These are phyloP conservation scores for Cheilosia grossa DNA, from an alignment of 2,888 invertebrate species.

Conservation along the genomic window DNA sequence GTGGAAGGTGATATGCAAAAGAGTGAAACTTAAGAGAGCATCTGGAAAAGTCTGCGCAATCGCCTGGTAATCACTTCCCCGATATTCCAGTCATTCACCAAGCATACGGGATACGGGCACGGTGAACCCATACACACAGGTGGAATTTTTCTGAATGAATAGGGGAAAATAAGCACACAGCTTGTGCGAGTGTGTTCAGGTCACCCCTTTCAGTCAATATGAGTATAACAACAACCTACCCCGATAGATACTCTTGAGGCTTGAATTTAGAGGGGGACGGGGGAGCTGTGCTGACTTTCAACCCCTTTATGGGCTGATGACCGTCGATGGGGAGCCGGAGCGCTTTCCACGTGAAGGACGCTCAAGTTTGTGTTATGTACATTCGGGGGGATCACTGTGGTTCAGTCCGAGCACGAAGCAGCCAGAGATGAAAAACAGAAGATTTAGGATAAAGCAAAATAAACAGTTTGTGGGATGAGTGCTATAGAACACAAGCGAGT, in stretches of 20 bases:
- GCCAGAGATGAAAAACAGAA: slow-evolving; percentile 63
- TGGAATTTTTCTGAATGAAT: slow-evolving; percentile 74
- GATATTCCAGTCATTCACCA: slow-evolving; percentile 34
- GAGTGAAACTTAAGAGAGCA: slow-evolving; percentile 60
- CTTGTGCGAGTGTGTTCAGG: slow-evolving; percentile 54
- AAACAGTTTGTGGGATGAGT: slow-evolving; percentile 58
- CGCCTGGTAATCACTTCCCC: slow-evolving; percentile 43
- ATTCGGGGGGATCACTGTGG: slow-evolving; percentile 36
- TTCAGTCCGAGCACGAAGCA: slow-evolving; percentile 56
- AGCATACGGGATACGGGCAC: slow-evolving; percentile 1
- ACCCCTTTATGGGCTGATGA: slow-evolving; percentile 74
- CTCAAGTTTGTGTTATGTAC: slow-evolving; percentile 52
- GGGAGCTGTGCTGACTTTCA: slow-evolving; percentile 65
- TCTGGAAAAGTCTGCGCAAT: slow-evolving; percentile 52
- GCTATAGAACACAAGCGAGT: slow-evolving; percentile 23
- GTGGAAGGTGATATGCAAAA: not conserved
- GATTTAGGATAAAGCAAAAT: slow-evolving; percentile 72
- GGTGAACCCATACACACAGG: slow-evolving; percentile 60
- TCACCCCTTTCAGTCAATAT: slow-evolving; percentile 60
- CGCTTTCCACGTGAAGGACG: slow-evolving; percentile 71
- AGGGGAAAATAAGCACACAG: slow-evolving; percentile 40
- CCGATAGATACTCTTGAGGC: slow-evolving; percentile 43
- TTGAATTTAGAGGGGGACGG: not conserved
- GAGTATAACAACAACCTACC: slow-evolving; percentile 51
- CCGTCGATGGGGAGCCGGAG: slow-evolving; percentile 47